Percentiles rank a stretch among this genome's conserved stretches.
Conservation (phyloP, 1,140 invertebrate genomes). For the Nephotettix cincticeps region DNA sequence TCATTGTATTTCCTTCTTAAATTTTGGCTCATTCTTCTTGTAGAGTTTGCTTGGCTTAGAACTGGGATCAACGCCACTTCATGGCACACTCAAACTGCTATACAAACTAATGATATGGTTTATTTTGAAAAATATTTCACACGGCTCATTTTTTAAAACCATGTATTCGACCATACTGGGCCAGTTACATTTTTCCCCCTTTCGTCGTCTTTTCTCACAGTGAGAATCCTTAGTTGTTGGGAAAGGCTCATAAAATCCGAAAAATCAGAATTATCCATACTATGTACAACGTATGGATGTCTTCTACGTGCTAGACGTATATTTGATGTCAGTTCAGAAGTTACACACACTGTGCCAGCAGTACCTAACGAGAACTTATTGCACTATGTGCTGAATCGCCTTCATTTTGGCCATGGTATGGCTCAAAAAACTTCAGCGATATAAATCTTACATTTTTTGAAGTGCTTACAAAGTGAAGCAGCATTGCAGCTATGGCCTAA, state of each 20-base stretch:
- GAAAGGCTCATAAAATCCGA: neutral
- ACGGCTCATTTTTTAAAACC: constrained; percentile 11
- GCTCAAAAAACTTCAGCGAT: constrained; percentile 19
- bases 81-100: constrained; percentile 4
- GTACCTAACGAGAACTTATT: constrained; percentile 1
- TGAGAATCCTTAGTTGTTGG: constrained; percentile 13
- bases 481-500: constrained; percentile 14
- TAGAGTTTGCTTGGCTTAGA: constrained; percentile 10
- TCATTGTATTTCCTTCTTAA: constrained; percentile 17
- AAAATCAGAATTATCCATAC: neutral
- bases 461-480: constrained; percentile 4
- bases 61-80: neutral
- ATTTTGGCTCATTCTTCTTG: neutral
- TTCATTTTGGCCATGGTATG: constrained; percentile 23
- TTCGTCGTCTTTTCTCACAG: constrained; percentile 4
- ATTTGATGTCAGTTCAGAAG: constrained; percentile 6
- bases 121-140: constrained; percentile 18
- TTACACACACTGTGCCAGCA: constrained; percentile 13
- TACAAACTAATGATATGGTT: neutral
- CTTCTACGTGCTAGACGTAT: constrained; percentile 1
- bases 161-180: constrained; percentile 14
- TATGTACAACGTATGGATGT: neutral
- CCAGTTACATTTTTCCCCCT: constrained; percentile 8
- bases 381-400: constrained; percentile 25
- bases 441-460: constrained; percentile 14